Base-by-base conservation (phyloP, 2,888 invertebrate species). In the Clostera curtula region DNA sequence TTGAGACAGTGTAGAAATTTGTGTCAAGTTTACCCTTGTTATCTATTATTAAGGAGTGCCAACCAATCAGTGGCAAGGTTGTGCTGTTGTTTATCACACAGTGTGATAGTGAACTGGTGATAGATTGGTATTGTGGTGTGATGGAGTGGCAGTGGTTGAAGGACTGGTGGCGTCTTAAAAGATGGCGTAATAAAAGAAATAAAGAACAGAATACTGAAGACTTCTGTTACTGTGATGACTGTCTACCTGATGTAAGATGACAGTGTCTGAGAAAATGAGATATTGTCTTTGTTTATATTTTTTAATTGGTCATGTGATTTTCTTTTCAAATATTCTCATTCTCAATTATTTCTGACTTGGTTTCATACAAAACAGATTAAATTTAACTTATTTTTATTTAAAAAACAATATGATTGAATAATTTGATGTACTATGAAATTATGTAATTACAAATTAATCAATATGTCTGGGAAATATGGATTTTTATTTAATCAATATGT, bases 71-170 rank as follows among this genome's bases (percentile, higher is more conserved):
- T 51, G 43, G 46, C 67, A 64, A 70, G 67, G 62, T 50, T 57
- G 56, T 40, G 47, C 35, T 49, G 42, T 34, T 46, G 46, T 51
- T 68, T 68, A 69, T 70, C 64, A 66, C 51, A 49, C 53, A 59
- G 55, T 54, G 51, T 65, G 59, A 61, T 62, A 60, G 52, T 58
- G 55, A 27, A 24, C 27, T 44, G 49, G 56, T 62, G 54, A 42
- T 58, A 39, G 55, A 41, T 34, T 42, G 47, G 52, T 60, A 65
- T 56, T 64, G 47, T 36, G 51, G 56, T 47, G 54, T 56, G 57
- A 91, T 91, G 90, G 92, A 92, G 83, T 92, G 92, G 91, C 88
- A 89, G 53, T 91, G 91, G 90, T 79, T 91, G 57, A 91, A 91
- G 72, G 90, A 92, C 72, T 92, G 91, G 91, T 92, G 92, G 92